phyloP scores from a whole-genome alignment of 2,888 invertebrate genomes.

The Apocheima hispidaria region DNA sequence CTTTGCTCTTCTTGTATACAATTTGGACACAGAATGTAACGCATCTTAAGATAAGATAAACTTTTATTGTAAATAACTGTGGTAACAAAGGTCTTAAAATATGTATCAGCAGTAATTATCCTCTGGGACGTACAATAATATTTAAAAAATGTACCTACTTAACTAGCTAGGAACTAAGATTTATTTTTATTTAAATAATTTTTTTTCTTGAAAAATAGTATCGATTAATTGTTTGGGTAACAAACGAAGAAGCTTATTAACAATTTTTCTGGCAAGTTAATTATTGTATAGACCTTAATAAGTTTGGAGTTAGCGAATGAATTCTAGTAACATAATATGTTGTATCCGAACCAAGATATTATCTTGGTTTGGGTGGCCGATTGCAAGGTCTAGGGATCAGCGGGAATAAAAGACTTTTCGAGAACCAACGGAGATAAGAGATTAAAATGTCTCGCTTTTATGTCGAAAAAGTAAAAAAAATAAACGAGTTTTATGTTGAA shows the following conservation, averaged over 20 bases:
- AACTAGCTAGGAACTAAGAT: too few relatives aligned
- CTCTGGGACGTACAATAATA: too few relatives aligned
- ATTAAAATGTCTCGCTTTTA: slow-evolving; percentile 14
- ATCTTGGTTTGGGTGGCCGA: slow-evolving; percentile 5
- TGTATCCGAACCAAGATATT: too few relatives aligned
- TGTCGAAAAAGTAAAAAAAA: slow-evolving; percentile 1
- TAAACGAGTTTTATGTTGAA: too few relatives aligned
- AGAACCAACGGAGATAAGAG: slow-evolving; percentile 12
- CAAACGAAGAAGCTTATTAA: slow-evolving; percentile 25
- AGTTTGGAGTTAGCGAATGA: slow-evolving; percentile 24
- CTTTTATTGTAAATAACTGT: not conserved
- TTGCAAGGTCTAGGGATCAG: slow-evolving; percentile 14
- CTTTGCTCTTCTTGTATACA: too few relatives aligned
- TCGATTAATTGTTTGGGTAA: not conserved
- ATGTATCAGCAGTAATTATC: too few relatives aligned
- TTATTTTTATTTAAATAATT: too few relatives aligned
- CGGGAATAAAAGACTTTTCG: slow-evolving; percentile 7
- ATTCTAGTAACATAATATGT: slow-evolving; percentile 33
- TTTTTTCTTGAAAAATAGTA: not conserved
- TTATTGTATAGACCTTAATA: slow-evolving; percentile 13
- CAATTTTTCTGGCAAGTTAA: slow-evolving; percentile 15
- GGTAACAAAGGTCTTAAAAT: too few relatives aligned
- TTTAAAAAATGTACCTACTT: too few relatives aligned
- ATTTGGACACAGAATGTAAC: too few relatives aligned
- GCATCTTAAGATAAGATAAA: not conserved